Conservation (phyloP, 35 echinoderm and acorn worm genomes). For the Apostichopus parvimensis region DNA sequence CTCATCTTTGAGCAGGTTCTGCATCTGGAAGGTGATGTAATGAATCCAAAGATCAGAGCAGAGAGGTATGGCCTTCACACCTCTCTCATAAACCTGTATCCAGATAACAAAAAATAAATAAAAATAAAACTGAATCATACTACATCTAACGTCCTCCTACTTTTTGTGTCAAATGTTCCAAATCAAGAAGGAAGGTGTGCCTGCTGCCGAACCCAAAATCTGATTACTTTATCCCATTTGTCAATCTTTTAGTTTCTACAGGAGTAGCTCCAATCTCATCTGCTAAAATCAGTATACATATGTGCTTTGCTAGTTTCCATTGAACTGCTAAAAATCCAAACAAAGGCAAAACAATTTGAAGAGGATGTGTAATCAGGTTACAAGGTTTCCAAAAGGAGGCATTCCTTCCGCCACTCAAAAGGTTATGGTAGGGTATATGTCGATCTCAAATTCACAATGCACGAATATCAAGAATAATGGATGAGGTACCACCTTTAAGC, state of each 20-base stretch:
- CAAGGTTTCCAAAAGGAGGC: background rate
- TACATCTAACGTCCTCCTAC: background rate
- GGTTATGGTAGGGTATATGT: background rate
- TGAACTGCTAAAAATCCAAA: too few relatives aligned
- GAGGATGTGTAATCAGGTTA: too few relatives aligned
- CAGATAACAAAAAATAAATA: background rate
- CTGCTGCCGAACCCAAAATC: background rate
- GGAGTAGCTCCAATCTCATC: background rate
- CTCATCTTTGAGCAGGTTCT: conserved; percentile 52
- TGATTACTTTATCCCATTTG: background rate
- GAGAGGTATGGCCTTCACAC: conserved; percentile 72
- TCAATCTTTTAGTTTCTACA: background rate
- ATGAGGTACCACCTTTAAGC: conserved; percentile 51
- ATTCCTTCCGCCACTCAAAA: background rate
- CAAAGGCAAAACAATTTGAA: too few relatives aligned
- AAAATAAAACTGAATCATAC: background rate
- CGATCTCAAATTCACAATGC: conserved; percentile 21
- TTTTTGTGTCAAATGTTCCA: background rate
- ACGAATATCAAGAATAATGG: conserved; percentile 49
- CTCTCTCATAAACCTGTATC: conserved; percentile 83
- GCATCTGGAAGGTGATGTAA: conserved; percentile 76
- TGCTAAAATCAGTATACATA: background rate
- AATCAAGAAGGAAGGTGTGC: conserved; percentile 9
- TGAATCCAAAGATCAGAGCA: conserved; percentile 94
- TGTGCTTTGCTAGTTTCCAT: too few relatives aligned